Percentiles rank a stretch among this genome's conserved stretches.
These are phyloP conservation scores for Ciconia maguari DNA, from an alignment of 2,113 vertebrate species.

Conservation along the genomic window DNA sequence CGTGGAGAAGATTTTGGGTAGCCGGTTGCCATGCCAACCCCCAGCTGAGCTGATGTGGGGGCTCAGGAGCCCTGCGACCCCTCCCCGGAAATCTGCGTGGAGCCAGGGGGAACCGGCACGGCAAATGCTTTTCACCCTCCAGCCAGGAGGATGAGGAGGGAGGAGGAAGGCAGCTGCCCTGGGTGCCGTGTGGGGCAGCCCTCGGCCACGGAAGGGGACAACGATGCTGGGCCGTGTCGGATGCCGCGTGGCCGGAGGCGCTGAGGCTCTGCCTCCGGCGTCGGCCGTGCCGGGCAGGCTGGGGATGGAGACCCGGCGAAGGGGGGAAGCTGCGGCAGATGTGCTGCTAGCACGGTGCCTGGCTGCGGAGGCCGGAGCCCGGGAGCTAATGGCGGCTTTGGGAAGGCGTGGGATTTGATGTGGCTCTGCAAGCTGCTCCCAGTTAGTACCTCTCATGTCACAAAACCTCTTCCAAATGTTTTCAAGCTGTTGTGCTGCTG, in stretches of 20 bases:
- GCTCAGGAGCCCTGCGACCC: neutral
- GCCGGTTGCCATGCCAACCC: neutral
- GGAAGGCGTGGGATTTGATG: rapidly evolving
- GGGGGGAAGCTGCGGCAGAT: neutral
- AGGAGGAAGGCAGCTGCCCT: neutral
- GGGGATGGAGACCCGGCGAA: neutral
- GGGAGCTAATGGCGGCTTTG: rapidly evolving
- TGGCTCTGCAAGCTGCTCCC: neutral
- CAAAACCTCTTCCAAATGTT: neutral
- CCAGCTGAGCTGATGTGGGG: neutral
- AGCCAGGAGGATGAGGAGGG: neutral
- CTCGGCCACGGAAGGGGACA: neutral
- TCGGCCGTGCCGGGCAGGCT: rapidly evolving
- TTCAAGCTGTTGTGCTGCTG: neutral
- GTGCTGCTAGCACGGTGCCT: neutral
- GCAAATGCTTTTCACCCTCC: neutral
- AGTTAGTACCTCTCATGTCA: rapidly evolving
- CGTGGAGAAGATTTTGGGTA: neutral
- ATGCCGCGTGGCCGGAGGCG: neutral
- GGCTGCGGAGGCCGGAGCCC: neutral
- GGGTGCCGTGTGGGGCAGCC: neutral
- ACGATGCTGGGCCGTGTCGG: rapidly evolving
- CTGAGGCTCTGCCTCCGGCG: neutral
- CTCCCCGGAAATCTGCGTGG: neutral
- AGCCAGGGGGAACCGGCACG: neutral